Evolutionary conservation across 2,797 vertebrate genomes (phyloP).

Genomic region (Tenualosa thibaudeaui): DNA sequence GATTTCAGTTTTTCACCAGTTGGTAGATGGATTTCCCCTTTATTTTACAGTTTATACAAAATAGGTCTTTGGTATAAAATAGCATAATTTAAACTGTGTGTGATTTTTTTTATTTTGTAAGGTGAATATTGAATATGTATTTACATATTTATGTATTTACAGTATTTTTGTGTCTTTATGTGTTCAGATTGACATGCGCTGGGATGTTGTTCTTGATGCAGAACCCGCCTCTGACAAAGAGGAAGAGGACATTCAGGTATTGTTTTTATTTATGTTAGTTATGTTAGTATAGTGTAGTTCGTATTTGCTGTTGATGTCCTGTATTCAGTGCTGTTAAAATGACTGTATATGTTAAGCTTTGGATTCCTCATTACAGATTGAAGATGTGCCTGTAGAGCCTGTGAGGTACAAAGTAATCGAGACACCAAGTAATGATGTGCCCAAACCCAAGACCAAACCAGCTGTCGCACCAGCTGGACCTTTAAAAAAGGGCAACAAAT

Average conservation of each 20-base stretch:
- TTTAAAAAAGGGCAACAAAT: slow-evolving; percentile 33
- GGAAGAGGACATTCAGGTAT: background rate
- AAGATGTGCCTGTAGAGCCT: background rate
- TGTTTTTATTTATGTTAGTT: background rate
- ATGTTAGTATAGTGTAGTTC: background rate
- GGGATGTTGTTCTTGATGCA: slow-evolving; percentile 70
- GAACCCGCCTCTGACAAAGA: slow-evolving; percentile 52
- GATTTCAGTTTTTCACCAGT: background rate
- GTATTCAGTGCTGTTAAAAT: background rate
- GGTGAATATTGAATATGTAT: background rate
- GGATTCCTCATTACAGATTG: background rate
- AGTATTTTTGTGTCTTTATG: background rate
- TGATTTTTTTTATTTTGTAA: background rate
- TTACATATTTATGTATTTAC: background rate
- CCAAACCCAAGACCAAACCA: slow-evolving; percentile 41
- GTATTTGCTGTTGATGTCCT: background rate
- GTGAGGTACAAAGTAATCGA: background rate
- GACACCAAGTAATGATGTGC: background rate
- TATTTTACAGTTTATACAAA: background rate
- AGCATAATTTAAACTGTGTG: background rate
- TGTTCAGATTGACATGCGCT: slow-evolving; percentile 60
- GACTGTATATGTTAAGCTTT: background rate
- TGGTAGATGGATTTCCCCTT: background rate
- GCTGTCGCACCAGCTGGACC: slow-evolving; percentile 33
- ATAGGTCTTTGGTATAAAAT: background rate